These are phyloP conservation scores for Acanthaster planci DNA, from an alignment of 35 echinoderm and acorn worm genomes.

Conservation along the genomic window DNA sequence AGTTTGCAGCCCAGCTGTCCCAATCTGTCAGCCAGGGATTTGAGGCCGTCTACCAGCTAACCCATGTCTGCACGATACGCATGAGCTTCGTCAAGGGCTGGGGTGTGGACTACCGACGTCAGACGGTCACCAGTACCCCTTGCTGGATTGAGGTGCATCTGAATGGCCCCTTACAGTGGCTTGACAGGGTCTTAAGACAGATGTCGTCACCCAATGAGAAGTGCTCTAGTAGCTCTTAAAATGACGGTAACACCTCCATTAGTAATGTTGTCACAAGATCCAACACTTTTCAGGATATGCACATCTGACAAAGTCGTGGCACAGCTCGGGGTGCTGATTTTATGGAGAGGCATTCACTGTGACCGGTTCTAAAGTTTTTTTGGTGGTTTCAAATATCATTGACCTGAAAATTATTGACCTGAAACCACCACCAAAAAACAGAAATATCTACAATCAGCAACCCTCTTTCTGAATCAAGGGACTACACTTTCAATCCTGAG, in stretches of 20 bases:
- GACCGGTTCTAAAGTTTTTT: too few relatives aligned
- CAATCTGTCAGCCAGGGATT: conserved; percentile 94
- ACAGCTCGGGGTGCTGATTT: too few relatives aligned
- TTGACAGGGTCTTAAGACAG: conserved; percentile 87
- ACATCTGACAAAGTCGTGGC: too few relatives aligned
- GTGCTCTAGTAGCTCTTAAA: conserved; percentile 80
- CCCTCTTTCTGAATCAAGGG: too few relatives aligned
- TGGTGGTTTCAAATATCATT: too few relatives aligned
- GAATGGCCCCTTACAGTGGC: conserved; percentile 96
- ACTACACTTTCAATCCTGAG: too few relatives aligned
- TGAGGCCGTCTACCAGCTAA: conserved; percentile 95
- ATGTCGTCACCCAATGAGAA: conserved; percentile 83
- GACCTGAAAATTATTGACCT: too few relatives aligned
- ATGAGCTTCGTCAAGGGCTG: conserved; percentile 99
- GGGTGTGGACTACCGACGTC: conserved; percentile 94
- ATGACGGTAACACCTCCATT: background rate
- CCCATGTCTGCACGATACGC: conserved; percentile 94
- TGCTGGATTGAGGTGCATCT: conserved; percentile 98
- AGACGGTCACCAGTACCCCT: conserved; percentile 94
- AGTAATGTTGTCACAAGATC: too few relatives aligned
- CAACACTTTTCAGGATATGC: too few relatives aligned
- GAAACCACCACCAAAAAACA: too few relatives aligned
- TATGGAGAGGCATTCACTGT: too few relatives aligned
- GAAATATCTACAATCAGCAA: too few relatives aligned
- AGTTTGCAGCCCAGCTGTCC: conserved; percentile 94